Evolutionary conservation across 2,113 vertebrate species (phyloP), one percentile per base, ranked within the genome.

Genomic region (Picathartes gymnocephalus): DNA sequence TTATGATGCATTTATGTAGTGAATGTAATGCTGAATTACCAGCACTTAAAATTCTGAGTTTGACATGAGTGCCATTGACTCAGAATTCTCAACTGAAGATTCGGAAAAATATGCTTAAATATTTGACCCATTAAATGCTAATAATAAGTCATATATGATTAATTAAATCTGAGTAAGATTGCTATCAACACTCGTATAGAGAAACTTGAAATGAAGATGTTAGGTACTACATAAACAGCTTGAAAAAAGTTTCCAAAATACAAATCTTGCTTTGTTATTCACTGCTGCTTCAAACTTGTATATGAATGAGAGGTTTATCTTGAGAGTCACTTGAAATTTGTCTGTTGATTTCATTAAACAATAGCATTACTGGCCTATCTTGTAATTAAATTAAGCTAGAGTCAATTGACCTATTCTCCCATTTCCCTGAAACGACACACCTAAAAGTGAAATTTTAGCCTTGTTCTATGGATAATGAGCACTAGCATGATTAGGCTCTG

Each of bases 121-220:
- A 95, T 96, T 92, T 94, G 92, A 92, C 83, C 73, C 40, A 91
- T 93, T 90, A 86, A 84, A 94, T 71, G 61, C 37, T 85, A 93
- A 85, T 71, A 91, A 89, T 74, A 84, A 89, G 40, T 61, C 18
- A 56, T 68, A 84, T 71, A 76, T 70, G 81, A 90, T 71, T 85
- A 77, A 86, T 86, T 81, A 81, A 83, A 54, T 60, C 53, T 64
- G 48, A 85, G 27, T 28, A 87, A 89, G 72, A 54, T 11, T 83
- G 47, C 39, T 79, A 62, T 71, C 87, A 87, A 70, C 6, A 37
- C 30, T 76, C 4, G 4, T 31, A 51, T 4, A n/a, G 37, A 81
- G 19, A 25, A 95, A 72, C 66, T 74, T 68, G 84, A 93, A 85
- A 72, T 87, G 70, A 86, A 95, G 44, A 64, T 61, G 22, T 42